Conservation (phyloP, 2,113 vertebrate genomes). For the Echinops telfairi region DNA sequence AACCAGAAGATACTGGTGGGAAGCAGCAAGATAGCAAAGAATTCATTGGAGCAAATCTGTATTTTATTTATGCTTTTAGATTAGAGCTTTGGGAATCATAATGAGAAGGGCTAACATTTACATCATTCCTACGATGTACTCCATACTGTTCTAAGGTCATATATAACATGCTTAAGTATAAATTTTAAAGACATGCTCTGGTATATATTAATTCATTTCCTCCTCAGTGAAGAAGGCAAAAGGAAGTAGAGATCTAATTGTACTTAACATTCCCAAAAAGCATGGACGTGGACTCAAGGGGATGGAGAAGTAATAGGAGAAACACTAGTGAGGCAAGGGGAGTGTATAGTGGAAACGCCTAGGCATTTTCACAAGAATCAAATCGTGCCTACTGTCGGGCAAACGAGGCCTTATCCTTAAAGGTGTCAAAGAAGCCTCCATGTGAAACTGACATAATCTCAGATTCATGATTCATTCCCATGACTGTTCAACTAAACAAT, state of each 20-base stretch:
- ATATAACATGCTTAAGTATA: slow-evolving; percentile 7
- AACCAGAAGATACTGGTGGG: neutral
- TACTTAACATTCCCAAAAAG: neutral
- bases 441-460: slow-evolving; percentile 37
- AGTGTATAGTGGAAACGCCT: neutral
- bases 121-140: neutral
- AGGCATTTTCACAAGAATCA: neutral
- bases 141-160: neutral
- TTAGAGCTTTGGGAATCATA: neutral
- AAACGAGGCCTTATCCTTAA: neutral
- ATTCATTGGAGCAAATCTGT: neutral
- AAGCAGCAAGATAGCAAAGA: neutral
- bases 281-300: neutral
- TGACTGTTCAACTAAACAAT: slow-evolving; percentile 28
- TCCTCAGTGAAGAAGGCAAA: neutral
- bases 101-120: neutral
- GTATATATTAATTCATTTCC: neutral
- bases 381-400: neutral
- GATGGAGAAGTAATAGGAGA: neutral
- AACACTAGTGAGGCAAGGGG: neutral
- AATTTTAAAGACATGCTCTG: slow-evolving; percentile 5
- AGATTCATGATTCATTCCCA: slow-evolving; percentile 36
- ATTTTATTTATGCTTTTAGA: slow-evolving; percentile 1
- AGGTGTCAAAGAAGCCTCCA: neutral
- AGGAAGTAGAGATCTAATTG: neutral